phyloP scores from a whole-genome alignment of 2,797 vertebrate genomes.

The Microcaecilia unicolor region DNA sequence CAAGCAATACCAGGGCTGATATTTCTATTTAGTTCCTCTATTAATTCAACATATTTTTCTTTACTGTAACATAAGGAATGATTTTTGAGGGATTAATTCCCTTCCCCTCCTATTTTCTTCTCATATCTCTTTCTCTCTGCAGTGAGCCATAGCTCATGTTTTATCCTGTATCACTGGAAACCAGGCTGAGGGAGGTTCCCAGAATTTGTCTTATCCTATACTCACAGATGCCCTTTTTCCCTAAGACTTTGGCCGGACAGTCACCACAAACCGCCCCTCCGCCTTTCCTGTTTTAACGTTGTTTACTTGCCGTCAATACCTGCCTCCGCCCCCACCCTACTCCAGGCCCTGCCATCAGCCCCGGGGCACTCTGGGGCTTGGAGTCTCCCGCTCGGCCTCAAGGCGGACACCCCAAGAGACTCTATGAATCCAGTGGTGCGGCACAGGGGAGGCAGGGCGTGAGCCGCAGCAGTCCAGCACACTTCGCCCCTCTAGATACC shows the following conservation, averaged over 20 bases:
- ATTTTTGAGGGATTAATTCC: too few relatives aligned
- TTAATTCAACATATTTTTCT: too few relatives aligned
- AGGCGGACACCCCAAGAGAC: neutral
- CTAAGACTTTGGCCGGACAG: neutral
- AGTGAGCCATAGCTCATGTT: too few relatives aligned
- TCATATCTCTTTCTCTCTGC: too few relatives aligned
- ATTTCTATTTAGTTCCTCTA: too few relatives aligned
- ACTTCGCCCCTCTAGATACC: fast-evolving
- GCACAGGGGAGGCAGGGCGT: neutral
- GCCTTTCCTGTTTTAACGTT: conserved; percentile 5
- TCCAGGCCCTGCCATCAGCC: neutral
- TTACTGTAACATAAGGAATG: too few relatives aligned
- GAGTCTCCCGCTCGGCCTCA: neutral
- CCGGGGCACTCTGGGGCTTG: conserved; percentile 13
- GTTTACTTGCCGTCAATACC: neutral
- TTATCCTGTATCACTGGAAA: too few relatives aligned
- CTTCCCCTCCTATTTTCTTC: too few relatives aligned
- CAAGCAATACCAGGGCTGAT: too few relatives aligned
- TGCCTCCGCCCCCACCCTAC: neutral
- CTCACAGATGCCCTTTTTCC: neutral
- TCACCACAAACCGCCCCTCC: conserved; percentile 12
- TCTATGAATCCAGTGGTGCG: conserved; percentile 10
- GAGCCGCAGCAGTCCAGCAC: neutral
- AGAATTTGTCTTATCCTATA: too few relatives aligned
- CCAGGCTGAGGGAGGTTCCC: too few relatives aligned